Evolutionary conservation across 2,888 invertebrate genomes (phyloP).

Genomic region (Drosophila prostipennis): DNA sequence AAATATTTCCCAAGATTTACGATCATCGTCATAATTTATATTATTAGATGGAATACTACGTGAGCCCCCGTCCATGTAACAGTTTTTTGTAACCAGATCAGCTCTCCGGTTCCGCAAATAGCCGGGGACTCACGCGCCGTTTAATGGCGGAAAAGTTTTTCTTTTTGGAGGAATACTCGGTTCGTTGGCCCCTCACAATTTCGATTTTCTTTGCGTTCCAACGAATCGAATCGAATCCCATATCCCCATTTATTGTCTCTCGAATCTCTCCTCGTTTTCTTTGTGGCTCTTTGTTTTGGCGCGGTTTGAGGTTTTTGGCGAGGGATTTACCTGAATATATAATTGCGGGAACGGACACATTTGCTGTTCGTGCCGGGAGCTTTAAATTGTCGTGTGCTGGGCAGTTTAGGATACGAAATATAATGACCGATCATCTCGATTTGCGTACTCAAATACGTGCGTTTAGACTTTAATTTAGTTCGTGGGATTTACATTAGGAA

Average conservation of each 20-base stretch:
- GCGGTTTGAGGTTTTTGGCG: constrained; percentile 26
- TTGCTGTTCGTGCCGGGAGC: constrained; percentile 69
- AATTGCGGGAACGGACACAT: constrained; percentile 51
- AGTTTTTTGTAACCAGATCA: constrained; percentile 1
- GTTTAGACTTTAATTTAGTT: constrained; percentile 27
- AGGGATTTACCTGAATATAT: constrained; percentile 77
- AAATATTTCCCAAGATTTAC: constrained; percentile 31
- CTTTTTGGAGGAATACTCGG: not conserved
- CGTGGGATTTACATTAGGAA: not conserved
- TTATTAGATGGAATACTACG: constrained; percentile 14
- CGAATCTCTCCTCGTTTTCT: constrained; percentile 3
- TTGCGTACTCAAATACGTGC: constrained; percentile 18
- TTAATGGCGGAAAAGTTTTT: constrained; percentile 7
- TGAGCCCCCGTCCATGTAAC: constrained; percentile 7
- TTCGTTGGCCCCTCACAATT: constrained; percentile 16
- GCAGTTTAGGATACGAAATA: constrained; percentile 68
- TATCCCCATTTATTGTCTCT: constrained; percentile 7
- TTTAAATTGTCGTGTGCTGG: constrained; percentile 54
- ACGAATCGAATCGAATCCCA: constrained; percentile 1
- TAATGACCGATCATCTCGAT: constrained; percentile 27
- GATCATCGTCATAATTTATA: constrained; percentile 7
- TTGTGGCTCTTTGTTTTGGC: constrained; percentile 19
- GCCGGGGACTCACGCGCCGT: constrained; percentile 12
- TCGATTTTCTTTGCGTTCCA: constrained; percentile 4
- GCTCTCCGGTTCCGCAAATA: not conserved